Evolutionary conservation across 2,113 vertebrate species (phyloP).

Genomic region (Ardeotis arabs): DNA sequence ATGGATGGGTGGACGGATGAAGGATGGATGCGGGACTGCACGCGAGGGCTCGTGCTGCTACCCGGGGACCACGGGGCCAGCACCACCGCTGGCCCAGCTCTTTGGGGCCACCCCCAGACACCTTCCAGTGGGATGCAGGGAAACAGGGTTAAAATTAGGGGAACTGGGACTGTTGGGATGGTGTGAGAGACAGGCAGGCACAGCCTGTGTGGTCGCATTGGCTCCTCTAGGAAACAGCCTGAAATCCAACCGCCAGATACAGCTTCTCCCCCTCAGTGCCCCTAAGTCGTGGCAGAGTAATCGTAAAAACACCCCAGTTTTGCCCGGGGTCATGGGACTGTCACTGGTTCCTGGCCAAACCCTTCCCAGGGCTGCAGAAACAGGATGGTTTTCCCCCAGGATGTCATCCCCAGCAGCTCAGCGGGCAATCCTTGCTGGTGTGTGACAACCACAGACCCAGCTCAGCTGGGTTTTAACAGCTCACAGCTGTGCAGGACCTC

Average conservation of each 20-base stretch:
- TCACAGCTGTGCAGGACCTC: not conserved
- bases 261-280: accelerated
- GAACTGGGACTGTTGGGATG: not conserved
- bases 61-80: not conserved
- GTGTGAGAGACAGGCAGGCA: accelerated
- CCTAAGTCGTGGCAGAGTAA: not conserved
- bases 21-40: not conserved
- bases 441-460: accelerated
- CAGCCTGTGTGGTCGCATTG: accelerated
- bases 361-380: not conserved
- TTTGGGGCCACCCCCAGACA: not conserved
- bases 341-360: not conserved
- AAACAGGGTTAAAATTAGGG: not conserved
- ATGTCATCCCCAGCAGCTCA: not conserved
- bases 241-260: accelerated
- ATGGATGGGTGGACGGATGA: conserved; percentile 8
- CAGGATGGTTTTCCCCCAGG: not conserved
- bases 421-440: accelerated
- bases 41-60: accelerated
- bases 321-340: not conserved
- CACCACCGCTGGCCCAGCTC: not conserved
- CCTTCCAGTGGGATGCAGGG: not conserved
- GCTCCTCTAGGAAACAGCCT: not conserved
- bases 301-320: accelerated
- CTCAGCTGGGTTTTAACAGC: not conserved